phyloP scores from a whole-genome alignment of 2,888 invertebrate species.

The Hedya salicella region DNA sequence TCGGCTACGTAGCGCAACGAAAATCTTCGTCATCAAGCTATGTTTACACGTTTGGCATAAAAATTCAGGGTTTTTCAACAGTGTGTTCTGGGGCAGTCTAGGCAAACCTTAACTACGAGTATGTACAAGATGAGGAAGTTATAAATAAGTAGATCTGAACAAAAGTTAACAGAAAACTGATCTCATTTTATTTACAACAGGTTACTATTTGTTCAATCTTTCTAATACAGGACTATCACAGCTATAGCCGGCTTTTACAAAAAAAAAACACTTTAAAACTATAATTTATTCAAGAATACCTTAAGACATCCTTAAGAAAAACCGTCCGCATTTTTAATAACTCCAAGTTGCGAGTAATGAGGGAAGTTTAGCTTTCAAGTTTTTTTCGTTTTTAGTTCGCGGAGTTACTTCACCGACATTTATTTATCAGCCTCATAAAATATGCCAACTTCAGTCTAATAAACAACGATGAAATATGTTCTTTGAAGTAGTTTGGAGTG shows the following conservation, averaged over 20 bases:
- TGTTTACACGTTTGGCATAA: no score
- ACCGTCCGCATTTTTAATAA: conserved; percentile 30
- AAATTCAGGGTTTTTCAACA: no score
- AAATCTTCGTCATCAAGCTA: no score
- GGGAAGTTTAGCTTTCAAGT: conserved; percentile 48
- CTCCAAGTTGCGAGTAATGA: conserved; percentile 38
- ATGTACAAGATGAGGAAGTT: no score
- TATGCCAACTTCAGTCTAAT: conserved; percentile 34
- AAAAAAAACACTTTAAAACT: background rate
- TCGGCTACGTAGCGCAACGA: no score
- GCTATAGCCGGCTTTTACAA: conserved; percentile 3
- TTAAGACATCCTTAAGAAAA: conserved; percentile 30
- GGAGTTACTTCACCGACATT: conserved; percentile 31
- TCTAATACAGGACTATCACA: background rate
- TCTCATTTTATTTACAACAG: no score
- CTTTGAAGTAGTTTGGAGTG: background rate
- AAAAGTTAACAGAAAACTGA: no score
- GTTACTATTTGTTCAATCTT: no score
- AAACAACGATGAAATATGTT: conserved; percentile 29
- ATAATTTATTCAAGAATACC: conserved; percentile 34
- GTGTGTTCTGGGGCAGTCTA: no score
- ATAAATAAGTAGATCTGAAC: no score
- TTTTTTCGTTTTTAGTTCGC: conserved; percentile 39
- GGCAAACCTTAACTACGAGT: no score
- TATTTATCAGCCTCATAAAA: conserved; percentile 37